Conservation (phyloP, 2,797 vertebrate species). For the Craterocephalus amniculus region DNA sequence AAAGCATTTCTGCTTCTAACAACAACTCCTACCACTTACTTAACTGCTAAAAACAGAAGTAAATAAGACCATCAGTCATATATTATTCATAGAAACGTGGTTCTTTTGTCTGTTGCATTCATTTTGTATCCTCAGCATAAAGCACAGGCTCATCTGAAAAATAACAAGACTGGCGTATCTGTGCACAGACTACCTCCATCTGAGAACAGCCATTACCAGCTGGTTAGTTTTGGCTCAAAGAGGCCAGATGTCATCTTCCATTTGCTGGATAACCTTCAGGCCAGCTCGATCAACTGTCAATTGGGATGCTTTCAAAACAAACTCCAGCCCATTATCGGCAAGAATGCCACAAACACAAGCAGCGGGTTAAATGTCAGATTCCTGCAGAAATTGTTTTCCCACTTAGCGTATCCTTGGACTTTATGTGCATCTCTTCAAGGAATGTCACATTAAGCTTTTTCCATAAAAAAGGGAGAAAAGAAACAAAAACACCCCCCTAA, state of each 20-base stretch:
- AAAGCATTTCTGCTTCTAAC: too few species aligned
- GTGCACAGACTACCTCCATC: conserved; percentile 10
- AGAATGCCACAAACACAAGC: conserved; percentile 64
- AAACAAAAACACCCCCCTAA: conserved; percentile 22
- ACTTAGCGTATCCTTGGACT: conserved; percentile 68
- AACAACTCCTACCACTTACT: too few species aligned
- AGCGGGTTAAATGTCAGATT: conserved; percentile 72
- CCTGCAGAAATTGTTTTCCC: conserved; percentile 65
- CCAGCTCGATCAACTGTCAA: conserved; percentile 66
- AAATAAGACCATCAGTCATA: too few species aligned
- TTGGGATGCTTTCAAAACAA: conserved; percentile 67
- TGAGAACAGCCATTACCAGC: conserved; percentile 40
- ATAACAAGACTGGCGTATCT: background rate
- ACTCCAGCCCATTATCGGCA: conserved; percentile 63
- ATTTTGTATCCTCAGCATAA: conserved; percentile 2
- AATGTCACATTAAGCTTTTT: conserved; percentile 53
- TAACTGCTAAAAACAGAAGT: too few species aligned
- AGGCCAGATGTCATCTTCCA: conserved; percentile 57
- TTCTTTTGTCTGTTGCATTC: conserved; percentile 2
- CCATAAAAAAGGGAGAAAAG: background rate
- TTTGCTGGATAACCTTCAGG: conserved; percentile 70
- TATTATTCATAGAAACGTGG: too few species aligned
- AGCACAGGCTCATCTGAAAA: conserved; percentile 14
- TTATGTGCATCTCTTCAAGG: conserved; percentile 47
- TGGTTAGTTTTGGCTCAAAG: conserved; percentile 41